phyloP scores from a whole-genome alignment of 2,113 vertebrate species.

The Tor tambroides region DNA sequence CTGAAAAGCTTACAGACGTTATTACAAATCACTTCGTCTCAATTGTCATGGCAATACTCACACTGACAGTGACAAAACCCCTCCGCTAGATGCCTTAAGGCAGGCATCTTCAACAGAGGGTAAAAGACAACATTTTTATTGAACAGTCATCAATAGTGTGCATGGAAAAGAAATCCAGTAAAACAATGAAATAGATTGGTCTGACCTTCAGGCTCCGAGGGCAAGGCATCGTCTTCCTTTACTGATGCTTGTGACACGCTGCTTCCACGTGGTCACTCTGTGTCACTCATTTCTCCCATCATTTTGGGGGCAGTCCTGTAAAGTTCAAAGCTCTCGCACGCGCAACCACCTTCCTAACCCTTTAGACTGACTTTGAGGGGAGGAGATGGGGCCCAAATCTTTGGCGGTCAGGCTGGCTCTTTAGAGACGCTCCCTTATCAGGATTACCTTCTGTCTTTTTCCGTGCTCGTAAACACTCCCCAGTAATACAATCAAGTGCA shows the following conservation, averaged over 20 bases:
- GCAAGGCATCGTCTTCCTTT: conserved; percentile 92
- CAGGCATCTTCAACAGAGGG: conserved; percentile 62
- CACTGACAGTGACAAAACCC: conserved; percentile 58
- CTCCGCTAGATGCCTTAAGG: conserved; percentile 60
- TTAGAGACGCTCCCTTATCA: conserved; percentile 70
- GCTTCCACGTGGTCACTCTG: conserved; percentile 73
- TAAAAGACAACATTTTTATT: conserved; percentile 55
- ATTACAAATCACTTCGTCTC: conserved; percentile 36
- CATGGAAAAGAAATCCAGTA: conserved; percentile 86
- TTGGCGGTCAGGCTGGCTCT: conserved; percentile 71
- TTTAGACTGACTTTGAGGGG: conserved; percentile 75
- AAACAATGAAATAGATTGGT: conserved; percentile 95
- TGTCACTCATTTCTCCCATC: conserved; percentile 69
- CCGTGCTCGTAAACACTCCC: conserved; percentile 55
- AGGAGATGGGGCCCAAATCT: conserved; percentile 63
- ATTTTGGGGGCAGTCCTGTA: conserved; percentile 86
- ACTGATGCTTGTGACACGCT: conserved; percentile 80
- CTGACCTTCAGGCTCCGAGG: conserved; percentile 97
- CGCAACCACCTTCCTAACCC: conserved; percentile 85
- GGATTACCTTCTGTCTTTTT: conserved; percentile 58
- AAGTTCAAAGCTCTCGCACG: conserved; percentile 97
- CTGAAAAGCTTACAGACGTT: conserved; percentile 48
- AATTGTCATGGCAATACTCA: conserved; percentile 61
- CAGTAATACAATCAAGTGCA: conserved; percentile 50
- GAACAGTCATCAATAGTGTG: conserved; percentile 69